Evolutionary conservation across 1,140 invertebrate species (phyloP).

Genomic region (Plectrocnemia conspersa): DNA sequence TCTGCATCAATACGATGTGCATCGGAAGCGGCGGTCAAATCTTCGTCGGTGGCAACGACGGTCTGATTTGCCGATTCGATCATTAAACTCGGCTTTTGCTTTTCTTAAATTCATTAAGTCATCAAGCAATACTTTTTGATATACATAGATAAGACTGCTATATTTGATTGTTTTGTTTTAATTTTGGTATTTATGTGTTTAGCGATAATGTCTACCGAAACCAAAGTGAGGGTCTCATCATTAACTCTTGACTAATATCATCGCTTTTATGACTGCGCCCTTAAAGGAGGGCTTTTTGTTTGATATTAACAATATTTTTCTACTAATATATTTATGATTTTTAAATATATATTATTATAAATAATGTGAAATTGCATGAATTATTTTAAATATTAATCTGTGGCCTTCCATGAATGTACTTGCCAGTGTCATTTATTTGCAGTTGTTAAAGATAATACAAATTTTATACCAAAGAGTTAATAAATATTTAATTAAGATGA

Average conservation of each 20-base stretch:
- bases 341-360: not conserved
- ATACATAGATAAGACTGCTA: conserved; percentile 15
- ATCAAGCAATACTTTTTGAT: conserved; percentile 9
- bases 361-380: not conserved
- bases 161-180: not conserved
- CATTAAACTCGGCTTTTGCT: not conserved
- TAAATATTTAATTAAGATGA: no score
- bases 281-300: not conserved
- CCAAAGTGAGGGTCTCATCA: not conserved
- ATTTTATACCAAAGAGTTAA: conserved; percentile 32
- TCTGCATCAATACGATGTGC: conserved; percentile 42
- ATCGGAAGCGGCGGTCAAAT: conserved; percentile 38
- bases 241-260: not conserved
- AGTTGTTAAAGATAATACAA: conserved; percentile 16
- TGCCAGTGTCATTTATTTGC: conserved; percentile 1
- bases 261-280: not conserved
- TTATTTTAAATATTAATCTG: conserved; percentile 8
- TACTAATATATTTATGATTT: not conserved
- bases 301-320: not conserved
- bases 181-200: not conserved
- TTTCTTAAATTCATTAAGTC: conserved; percentile 9
- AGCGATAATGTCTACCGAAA: not conserved
- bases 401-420: conserved; percentile 14
- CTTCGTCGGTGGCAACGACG: conserved; percentile 43
- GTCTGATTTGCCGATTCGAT: conserved; percentile 40